Conservation (phyloP, 2,888 invertebrate species). For the Oscheius sp. region DNA sequence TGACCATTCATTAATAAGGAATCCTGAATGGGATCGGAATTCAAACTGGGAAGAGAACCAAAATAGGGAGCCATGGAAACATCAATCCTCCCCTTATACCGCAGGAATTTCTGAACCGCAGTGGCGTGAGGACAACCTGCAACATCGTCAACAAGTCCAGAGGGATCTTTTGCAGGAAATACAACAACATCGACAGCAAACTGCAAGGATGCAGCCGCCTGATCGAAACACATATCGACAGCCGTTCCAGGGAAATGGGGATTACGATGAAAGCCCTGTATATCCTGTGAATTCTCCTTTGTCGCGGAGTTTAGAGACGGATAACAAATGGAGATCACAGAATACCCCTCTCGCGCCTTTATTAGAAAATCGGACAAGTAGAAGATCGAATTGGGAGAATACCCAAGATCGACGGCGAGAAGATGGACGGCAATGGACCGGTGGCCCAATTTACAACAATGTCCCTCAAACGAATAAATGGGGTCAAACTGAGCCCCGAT, state of each 20-base stretch:
- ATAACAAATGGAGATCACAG: neutral
- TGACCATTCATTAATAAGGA: neutral
- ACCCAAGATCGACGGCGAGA: neutral
- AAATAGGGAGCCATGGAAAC: conserved; percentile 1
- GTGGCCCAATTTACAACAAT: neutral
- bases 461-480: conserved; percentile 1
- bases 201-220: neutral
- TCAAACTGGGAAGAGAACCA: conserved; percentile 7
- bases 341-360: neutral
- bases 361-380: conserved; percentile 1
- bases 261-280: neutral
- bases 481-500: neutral
- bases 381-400: neutral
- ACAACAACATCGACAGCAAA: conserved; percentile 19
- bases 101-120: neutral
- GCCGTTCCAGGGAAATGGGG: neutral
- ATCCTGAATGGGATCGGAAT: neutral
- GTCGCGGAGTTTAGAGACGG: neutral
- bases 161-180: conserved; percentile 12
- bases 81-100: neutral
- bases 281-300: neutral
- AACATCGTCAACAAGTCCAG: conserved; percentile 27
- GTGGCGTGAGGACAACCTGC: conserved; percentile 3
- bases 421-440: no score
- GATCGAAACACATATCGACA: neutral